These are phyloP conservation scores for Gymnopithys bicolor DNA, from an alignment of 2,797 vertebrate species.

Conservation along the genomic window DNA sequence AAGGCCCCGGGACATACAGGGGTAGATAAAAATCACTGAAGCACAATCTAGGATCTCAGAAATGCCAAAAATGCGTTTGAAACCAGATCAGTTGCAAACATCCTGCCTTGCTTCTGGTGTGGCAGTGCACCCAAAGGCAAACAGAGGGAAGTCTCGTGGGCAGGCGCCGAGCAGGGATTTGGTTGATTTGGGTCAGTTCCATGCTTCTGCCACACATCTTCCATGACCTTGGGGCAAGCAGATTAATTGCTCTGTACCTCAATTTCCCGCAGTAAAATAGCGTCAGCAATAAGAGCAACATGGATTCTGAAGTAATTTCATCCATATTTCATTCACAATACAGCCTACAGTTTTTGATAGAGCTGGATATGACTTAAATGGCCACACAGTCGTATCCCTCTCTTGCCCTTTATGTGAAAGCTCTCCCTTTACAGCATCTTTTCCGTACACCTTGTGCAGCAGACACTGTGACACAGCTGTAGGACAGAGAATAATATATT, in stretches of 20 bases:
- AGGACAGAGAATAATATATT: not conserved
- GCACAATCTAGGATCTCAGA: slow-evolving; percentile 17
- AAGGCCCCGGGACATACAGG: not conserved
- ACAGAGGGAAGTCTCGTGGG: not conserved
- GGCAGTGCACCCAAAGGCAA: not conserved
- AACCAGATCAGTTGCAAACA: slow-evolving; percentile 6
- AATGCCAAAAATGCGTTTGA: slow-evolving; percentile 40
- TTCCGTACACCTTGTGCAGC: not conserved
- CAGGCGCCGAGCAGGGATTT: not conserved
- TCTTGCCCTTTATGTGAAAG: not conserved
- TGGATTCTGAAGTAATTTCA: not conserved
- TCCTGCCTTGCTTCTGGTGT: not conserved
- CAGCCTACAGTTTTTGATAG: not conserved
- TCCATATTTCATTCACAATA: not conserved
- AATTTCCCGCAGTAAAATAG: not conserved
- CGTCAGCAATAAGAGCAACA: not conserved
- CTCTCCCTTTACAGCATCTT: slow-evolving; percentile 4
- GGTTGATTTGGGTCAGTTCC: not conserved
- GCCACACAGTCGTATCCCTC: not conserved
- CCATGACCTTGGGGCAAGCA: not conserved
- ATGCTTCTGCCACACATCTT: not conserved
- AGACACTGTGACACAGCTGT: not conserved
- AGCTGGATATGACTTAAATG: not conserved
- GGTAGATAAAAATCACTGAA: slow-evolving; percentile 48
- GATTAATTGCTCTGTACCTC: not conserved